phyloP scores from a whole-genome alignment of 2,797 vertebrate species.

The Oreochromis mossambicus region DNA sequence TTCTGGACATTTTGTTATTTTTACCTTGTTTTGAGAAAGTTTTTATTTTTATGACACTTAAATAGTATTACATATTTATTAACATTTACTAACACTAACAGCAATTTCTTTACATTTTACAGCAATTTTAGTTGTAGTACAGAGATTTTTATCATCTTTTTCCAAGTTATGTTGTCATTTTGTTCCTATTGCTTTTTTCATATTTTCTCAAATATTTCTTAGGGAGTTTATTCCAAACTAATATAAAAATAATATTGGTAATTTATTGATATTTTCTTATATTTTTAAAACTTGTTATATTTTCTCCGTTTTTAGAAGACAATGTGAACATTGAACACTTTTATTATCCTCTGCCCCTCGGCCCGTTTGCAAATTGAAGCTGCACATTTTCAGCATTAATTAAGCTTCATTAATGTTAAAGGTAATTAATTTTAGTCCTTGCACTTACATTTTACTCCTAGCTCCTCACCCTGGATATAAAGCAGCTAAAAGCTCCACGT shows the following conservation, averaged over 20 bases:
- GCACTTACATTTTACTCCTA: not conserved
- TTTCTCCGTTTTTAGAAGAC: not conserved
- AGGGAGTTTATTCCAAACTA: not conserved
- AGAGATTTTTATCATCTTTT: not conserved
- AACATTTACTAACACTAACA: not conserved
- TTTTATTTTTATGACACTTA: not conserved
- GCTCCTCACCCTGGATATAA: not conserved
- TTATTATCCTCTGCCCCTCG: not conserved
- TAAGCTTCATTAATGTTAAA: not conserved
- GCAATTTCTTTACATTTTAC: not conserved
- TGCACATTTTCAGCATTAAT: not conserved
- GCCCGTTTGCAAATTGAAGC: not conserved
- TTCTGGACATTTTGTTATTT: not conserved
- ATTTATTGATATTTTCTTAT: not conserved
- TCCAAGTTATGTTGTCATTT: not conserved
- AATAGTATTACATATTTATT: not conserved
- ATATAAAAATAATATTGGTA: not conserved
- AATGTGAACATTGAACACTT: not conserved
- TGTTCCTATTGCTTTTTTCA: not conserved
- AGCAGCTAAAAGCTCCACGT: not conserved
- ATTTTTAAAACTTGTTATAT: not conserved
- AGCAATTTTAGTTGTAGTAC: not conserved
- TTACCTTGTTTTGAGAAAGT: not conserved
- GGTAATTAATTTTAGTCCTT: not conserved
- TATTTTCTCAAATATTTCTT: not conserved